Evolutionary conservation across 2,797 vertebrate species (phyloP).

Genomic region (Sparus aurata): DNA sequence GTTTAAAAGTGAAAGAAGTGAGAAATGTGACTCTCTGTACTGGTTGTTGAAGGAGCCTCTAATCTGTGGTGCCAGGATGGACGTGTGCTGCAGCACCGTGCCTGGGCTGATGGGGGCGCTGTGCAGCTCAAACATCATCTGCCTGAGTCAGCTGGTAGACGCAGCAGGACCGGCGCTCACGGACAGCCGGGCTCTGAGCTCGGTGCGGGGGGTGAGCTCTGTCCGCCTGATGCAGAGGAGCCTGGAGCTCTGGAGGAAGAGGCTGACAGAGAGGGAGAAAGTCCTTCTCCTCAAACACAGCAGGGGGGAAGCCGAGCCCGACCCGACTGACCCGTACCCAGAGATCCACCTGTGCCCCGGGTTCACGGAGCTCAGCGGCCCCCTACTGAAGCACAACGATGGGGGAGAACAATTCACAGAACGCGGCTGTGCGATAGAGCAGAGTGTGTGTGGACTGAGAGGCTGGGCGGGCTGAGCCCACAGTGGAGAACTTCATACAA

Average conservation of each 20-base stretch:
- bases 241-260: neutral
- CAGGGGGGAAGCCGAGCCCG: neutral
- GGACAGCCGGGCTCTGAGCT: neutral
- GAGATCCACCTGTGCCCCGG: neutral
- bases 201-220: neutral
- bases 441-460: too few species aligned
- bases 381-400: too few species aligned
- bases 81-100: neutral
- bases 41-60: neutral
- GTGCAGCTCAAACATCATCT: too few species aligned
- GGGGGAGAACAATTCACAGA: too few species aligned
- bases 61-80: neutral
- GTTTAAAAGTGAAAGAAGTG: neutral
- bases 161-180: neutral
- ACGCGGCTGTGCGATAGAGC: too few species aligned
- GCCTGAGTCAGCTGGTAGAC: neutral
- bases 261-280: neutral
- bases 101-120: neutral
- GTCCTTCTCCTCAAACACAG: neutral
- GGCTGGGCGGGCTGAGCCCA: too few species aligned
- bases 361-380: too few species aligned
- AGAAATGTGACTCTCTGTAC: neutral
- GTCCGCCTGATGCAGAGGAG: neutral
- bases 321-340: too few species aligned
- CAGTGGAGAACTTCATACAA: too few species aligned